These are phyloP conservation scores for Acanthiza pusilla DNA, from an alignment of 2,797 vertebrate genomes.

Conservation along the genomic window DNA sequence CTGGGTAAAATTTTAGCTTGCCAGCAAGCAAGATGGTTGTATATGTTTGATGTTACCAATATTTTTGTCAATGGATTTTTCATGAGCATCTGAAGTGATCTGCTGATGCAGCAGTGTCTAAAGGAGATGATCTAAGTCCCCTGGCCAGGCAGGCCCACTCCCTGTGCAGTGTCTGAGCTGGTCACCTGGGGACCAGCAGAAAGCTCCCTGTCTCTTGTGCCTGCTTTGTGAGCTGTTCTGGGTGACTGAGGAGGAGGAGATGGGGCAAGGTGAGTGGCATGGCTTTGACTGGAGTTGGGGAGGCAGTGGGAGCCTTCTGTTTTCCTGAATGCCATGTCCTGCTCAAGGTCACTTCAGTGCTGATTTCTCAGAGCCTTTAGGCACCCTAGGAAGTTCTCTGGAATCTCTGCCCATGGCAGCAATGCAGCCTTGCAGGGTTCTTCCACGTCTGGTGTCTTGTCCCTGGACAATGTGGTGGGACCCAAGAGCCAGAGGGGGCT, in stretches of 20 bases:
- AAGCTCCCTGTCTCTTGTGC: not conserved
- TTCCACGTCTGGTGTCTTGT: fast-evolving
- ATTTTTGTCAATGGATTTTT: not conserved
- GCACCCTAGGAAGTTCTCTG: not conserved
- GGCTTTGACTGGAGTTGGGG: not conserved
- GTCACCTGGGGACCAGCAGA: not conserved
- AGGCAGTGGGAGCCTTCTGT: not conserved
- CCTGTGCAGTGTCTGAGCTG: not conserved
- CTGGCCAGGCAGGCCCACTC: not conserved
- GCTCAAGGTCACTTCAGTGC: not conserved
- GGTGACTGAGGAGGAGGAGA: not conserved
- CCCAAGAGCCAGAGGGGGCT: not conserved
- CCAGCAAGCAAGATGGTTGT: not conserved
- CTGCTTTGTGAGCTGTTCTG: not conserved
- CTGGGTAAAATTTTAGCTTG: not conserved
- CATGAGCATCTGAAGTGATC: not conserved
- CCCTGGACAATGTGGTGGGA: not conserved
- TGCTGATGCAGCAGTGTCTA: not conserved
- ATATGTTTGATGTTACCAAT: not conserved
- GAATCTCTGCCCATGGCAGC: not conserved
- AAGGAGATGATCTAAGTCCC: not conserved
- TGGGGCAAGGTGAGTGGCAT: not conserved
- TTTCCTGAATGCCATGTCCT: not conserved
- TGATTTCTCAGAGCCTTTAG: not conserved
- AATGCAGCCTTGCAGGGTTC: not conserved